phyloP scores from a whole-genome alignment of 2,113 vertebrate genomes.

The Maccullochella peelii region DNA sequence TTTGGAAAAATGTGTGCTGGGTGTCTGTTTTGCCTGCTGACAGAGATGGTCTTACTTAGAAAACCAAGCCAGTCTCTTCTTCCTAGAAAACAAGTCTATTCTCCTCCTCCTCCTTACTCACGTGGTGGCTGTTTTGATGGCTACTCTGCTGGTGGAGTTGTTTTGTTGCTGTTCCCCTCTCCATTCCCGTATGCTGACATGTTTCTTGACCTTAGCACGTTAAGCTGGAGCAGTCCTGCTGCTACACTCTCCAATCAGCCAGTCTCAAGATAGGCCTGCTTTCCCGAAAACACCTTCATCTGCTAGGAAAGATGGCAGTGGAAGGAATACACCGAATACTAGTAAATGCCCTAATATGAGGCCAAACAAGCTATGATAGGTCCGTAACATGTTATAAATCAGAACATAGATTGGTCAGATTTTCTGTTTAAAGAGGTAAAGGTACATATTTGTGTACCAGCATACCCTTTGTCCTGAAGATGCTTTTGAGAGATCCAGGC shows the following conservation, averaged over 20 bases:
- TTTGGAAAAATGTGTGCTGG: slow-evolving; percentile 29
- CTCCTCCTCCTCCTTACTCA: slow-evolving; percentile 29
- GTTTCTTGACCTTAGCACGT: slow-evolving; percentile 35
- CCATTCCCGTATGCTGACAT: slow-evolving; percentile 44
- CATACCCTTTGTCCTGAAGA: slow-evolving; percentile 29
- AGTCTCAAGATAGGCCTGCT: slow-evolving; percentile 10
- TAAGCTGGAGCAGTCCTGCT: slow-evolving; percentile 76
- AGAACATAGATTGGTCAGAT: neutral
- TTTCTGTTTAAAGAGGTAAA: neutral
- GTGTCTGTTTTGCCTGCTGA: slow-evolving; percentile 19
- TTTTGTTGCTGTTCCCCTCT: slow-evolving; percentile 48
- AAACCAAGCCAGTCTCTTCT: slow-evolving; percentile 48
- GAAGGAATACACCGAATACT: neutral
- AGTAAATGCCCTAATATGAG: neutral
- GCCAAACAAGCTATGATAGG: neutral
- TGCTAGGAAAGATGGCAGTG: slow-evolving; percentile 9
- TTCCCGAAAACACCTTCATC: slow-evolving; percentile 48
- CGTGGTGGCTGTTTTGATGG: slow-evolving; percentile 60
- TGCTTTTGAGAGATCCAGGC: slow-evolving; percentile 36
- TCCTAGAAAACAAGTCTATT: slow-evolving; percentile 55
- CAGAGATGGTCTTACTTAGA: slow-evolving; percentile 42
- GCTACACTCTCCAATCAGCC: slow-evolving; percentile 59
- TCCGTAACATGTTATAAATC: slow-evolving; percentile 8
- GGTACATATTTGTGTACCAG: too few relatives aligned
- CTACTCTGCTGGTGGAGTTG: slow-evolving; percentile 54